These are phyloP conservation scores for Alcis repandata DNA, from an alignment of 2,888 invertebrate genomes.

Conservation along the genomic window DNA sequence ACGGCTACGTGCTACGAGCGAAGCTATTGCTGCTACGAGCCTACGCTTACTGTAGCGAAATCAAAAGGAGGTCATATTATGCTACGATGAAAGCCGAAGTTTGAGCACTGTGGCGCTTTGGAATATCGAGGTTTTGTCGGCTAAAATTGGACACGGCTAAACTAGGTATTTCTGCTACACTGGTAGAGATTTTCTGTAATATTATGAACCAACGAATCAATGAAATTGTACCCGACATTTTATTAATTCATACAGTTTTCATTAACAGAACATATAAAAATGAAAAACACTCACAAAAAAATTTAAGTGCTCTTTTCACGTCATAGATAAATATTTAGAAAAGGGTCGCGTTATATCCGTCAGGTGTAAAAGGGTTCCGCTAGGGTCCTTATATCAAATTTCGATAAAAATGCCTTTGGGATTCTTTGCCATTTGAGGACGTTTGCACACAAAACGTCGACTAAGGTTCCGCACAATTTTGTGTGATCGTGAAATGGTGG, in stretches of 20 bases:
- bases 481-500: constrained; percentile 2
- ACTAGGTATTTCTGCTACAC: not conserved
- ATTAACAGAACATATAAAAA: too few relatives aligned
- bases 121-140: not conserved
- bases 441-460: constrained; percentile 18
- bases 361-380: constrained; percentile 24
- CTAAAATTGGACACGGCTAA: not conserved
- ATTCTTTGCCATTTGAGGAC: constrained; percentile 8
- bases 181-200: not conserved
- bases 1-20: constrained; percentile 18
- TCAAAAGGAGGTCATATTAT: not conserved
- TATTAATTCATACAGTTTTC: too few relatives aligned
- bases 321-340: constrained; percentile 11
- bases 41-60: constrained; percentile 1
- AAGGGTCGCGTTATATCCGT: constrained; percentile 20
- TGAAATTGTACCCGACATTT: too few relatives aligned
- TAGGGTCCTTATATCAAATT: constrained; percentile 23
- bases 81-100: not conserved
- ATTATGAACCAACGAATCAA: too few relatives aligned
- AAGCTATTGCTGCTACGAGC: constrained; percentile 13
- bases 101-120: too few relatives aligned
- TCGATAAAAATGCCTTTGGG: constrained; percentile 22
- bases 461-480: constrained; percentile 13
- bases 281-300: too few relatives aligned
- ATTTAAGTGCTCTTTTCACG: constrained; percentile 10